Evolutionary conservation across 2,797 vertebrate species (phyloP), one percentile per base, ranked within the genome.

Genomic region (Scarus forsteni): DNA sequence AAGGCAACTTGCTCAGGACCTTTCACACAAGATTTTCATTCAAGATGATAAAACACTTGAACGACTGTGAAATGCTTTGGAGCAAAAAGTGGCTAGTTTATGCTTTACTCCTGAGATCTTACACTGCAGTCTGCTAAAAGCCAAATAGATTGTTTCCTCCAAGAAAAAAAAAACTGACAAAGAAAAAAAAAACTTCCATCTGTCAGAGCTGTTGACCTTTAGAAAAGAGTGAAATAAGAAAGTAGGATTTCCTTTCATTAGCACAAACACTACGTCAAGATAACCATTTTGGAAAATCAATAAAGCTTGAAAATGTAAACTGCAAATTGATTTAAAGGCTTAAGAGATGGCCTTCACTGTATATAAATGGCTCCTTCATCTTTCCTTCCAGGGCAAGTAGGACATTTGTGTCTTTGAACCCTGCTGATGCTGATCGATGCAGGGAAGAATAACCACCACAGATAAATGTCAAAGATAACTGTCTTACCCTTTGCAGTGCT

Each of bases 251-350:
- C 61, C 59, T 83, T 86, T 87, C 64, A 84, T 84, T 85, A 75
- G 52, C 51, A 45, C 71, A 73, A 77, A 79, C 80, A 75, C 61
- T 79, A 84, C 84, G 76, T 65, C 63, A 76, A 71, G 75, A 82
- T 54, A 49, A 79, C 71, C 62, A 70, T 81, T 85, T 78, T 60
- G 57, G 70, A 59, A 61, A 84, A 84, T 91, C 87, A 62, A 88
- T 90, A 68, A 68, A 27, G 69, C 77, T 83, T 73, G 79, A 85
- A 84, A 88, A 85, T 65, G 73, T 75, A 56, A 80, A 75, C 70
- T 73, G 42, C 54, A 58, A n/a, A 83, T 79, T 71, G 85, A 85
- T 76, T 81, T n/a, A 42, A 64, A 76, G 67, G 70, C 72, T 73
- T 67, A 45, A 59, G 66, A 71, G 70, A 72, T 18, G 45, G 14